Percentiles rank a stretch among this genome's conserved stretches.
Evolutionary conservation across 2,888 invertebrate genomes (phyloP).

Genomic region (Calliopum simillimum): DNA sequence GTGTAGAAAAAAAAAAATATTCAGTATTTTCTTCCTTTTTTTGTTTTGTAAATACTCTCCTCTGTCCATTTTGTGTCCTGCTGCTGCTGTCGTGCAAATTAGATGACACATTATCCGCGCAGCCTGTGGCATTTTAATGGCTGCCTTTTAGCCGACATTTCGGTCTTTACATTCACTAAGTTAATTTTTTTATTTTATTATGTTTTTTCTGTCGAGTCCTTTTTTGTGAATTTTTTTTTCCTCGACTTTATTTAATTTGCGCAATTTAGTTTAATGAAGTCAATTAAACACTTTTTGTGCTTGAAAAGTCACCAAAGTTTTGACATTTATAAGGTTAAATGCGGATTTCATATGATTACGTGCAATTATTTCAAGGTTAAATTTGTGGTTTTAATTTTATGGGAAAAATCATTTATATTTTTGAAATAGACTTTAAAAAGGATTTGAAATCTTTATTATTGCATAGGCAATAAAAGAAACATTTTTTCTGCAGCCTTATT

Average conservation of each 20-base stretch:
- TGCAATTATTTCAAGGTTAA: not conserved
- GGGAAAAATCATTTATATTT: not conserved
- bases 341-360: not conserved
- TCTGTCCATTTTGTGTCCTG: not conserved
- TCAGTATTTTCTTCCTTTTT: not conserved
- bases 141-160: not conserved
- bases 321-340: not conserved
- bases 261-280: constrained; percentile 10
- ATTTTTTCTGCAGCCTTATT: too few relatives aligned
- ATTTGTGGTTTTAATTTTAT: not conserved
- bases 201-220: not conserved
- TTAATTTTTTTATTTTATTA: not conserved
- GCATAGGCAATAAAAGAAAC: too few relatives aligned
- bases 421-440: too few relatives aligned
- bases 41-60: not conserved
- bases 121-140: constrained; percentile 28
- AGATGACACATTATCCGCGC: constrained; percentile 25
- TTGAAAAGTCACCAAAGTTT: not conserved
- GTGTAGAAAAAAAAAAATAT: not conserved
- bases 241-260: constrained; percentile 1
- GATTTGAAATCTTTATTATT: too few relatives aligned
- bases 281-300: constrained; percentile 12
- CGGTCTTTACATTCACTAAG: not conserved
- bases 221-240: not conserved
- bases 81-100: constrained; percentile 2